phyloP scores from a whole-genome alignment of 2,888 invertebrate species.

The Rotaria magnacalcarata region DNA sequence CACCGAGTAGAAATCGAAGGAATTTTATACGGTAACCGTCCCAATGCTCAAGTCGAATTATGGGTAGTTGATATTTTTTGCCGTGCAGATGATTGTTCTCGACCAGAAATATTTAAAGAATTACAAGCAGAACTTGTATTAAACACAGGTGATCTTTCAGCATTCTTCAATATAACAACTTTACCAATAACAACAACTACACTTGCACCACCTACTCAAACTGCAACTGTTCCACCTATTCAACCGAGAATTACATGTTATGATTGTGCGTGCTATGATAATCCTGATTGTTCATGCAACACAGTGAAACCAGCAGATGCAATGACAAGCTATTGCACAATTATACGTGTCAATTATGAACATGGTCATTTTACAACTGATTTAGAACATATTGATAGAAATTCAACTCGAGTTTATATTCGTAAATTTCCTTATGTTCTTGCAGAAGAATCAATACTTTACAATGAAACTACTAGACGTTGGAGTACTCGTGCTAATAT shows the following conservation, averaged over 20 bases:
- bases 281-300: neutral
- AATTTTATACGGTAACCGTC: neutral
- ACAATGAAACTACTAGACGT: neutral
- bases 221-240: neutral
- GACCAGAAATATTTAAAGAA: conserved; percentile 9
- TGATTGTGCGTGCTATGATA: neutral
- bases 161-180: neutral
- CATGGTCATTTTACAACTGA: neutral
- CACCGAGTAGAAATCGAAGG: conserved; percentile 15
- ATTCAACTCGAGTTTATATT: neutral
- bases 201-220: neutral
- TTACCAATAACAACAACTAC: neutral
- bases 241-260: neutral
- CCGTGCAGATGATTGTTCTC: conserved; percentile 12
- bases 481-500: neutral
- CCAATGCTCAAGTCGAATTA: neutral
- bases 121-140: neutral
- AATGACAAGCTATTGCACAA: neutral
- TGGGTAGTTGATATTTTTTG: conserved; percentile 9
- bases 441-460: conserved; percentile 24
- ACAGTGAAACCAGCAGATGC: neutral
- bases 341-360: neutral
- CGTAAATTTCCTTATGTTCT: neutral
- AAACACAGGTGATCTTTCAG: neutral
- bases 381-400: conserved; percentile 31